Evolutionary conservation across 2,888 invertebrate species (phyloP), one percentile per base, ranked within the genome.

Genomic region (Latrodectus elegans): DNA sequence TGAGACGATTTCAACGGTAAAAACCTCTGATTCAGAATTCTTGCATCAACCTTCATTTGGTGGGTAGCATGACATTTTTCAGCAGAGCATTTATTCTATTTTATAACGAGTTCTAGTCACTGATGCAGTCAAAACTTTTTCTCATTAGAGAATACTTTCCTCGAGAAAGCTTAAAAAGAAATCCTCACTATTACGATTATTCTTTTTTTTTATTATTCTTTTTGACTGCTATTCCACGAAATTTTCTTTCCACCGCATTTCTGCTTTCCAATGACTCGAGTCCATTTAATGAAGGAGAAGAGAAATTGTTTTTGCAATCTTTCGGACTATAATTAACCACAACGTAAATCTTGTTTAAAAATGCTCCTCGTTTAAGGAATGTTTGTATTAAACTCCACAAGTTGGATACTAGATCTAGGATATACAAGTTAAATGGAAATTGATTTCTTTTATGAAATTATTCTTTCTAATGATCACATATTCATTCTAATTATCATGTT

Each of bases 141-240:
- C 82, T 82, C 82, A 82, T 82, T 82, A 82, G 64, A 26, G n/a
- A 49, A 55, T 68, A 82, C 68, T 75, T 82, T 82, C 55, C 49
- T 82, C 22, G 38, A 38, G 68, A 38, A 38, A 68, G 74, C 53
- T 74, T 65, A 26, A 74, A 82, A 82, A 60, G 60, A 55, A 51
- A 6, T 68, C 67, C 10, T 60, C 70, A 70, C 65, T 75, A 70
- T 49, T 60, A n/a, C 12, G 53, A 11, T 60, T 10, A 71, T 38
- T 38, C 38, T 38, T 38, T 38, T 38, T 38, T 38, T 38, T 38
- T 38, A 38, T 38, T 38, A 38, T 38, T 38, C 68, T 60, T 38
- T 11, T 82, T 38, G 75, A 67, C 74, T 80, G 51, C 53, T 14
- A 14, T n/a, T 74, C 14, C 15, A 55, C 14, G 26, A 22, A 17